phyloP scores from a whole-genome alignment of 92 coral and sea anemone genomes.

The Umimayanthus kanabou region DNA sequence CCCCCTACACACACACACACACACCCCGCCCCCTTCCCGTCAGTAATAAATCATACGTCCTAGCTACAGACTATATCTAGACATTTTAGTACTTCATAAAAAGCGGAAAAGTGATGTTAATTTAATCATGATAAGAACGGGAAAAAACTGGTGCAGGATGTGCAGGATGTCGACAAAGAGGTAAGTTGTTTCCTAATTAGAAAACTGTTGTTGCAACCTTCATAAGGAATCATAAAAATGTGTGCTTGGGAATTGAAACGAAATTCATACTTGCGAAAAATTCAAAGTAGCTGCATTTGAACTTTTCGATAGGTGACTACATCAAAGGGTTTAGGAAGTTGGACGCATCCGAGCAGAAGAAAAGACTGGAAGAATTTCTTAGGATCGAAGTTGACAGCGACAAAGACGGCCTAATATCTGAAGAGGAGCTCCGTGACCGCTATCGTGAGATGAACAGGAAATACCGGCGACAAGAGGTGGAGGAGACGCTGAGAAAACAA shows the following conservation, averaged over 20 bases:
- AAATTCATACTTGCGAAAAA: too few relatives aligned
- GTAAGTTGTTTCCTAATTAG: too few relatives aligned
- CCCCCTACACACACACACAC: too few relatives aligned
- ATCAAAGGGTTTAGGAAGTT: constrained; percentile 28
- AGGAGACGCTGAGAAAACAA: constrained; percentile 69
- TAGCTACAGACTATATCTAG: too few relatives aligned
- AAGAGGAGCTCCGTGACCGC: constrained; percentile 75
- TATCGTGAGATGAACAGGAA: constrained; percentile 65
- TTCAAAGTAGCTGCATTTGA: background rate
- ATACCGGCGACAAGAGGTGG: constrained; percentile 68
- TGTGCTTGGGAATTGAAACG: background rate
- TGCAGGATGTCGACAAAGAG: too few relatives aligned
- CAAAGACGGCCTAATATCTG: constrained; percentile 80
- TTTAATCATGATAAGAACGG: too few relatives aligned
- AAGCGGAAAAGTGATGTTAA: too few relatives aligned
- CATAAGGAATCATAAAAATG: background rate
- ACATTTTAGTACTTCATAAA: too few relatives aligned
- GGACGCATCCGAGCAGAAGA: constrained; percentile 67
- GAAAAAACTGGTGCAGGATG: too few relatives aligned
- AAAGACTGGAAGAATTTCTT: constrained; percentile 61
- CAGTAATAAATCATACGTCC: too few relatives aligned
- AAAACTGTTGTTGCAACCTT: background rate
- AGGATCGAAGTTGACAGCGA: constrained; percentile 71
- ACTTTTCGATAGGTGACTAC: constrained; percentile 24
- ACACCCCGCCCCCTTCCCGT: too few relatives aligned